phyloP scores from a whole-genome alignment of 1,140 invertebrate genomes.

The Sminthurinus signatus region DNA sequence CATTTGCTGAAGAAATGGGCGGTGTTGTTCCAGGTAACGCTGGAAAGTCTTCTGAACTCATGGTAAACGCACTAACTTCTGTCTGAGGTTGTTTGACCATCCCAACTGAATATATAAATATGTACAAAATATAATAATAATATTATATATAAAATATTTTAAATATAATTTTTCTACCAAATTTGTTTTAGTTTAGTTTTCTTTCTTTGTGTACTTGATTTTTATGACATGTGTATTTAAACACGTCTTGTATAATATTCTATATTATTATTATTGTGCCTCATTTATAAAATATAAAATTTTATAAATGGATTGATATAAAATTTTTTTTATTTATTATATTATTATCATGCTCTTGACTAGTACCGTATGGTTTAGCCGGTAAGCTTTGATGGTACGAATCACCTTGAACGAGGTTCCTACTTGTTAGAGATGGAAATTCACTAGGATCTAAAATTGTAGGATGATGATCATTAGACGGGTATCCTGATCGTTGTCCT shows the following conservation, averaged over 20 bases:
- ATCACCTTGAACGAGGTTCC: constrained; percentile 60
- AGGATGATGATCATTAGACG: constrained; percentile 47
- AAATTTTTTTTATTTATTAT: too few relatives aligned
- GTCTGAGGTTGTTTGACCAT: constrained; percentile 92
- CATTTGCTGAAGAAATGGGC: constrained; percentile 42
- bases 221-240: too few relatives aligned
- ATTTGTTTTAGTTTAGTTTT: too few relatives aligned
- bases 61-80: constrained; percentile 90
- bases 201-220: too few relatives aligned
- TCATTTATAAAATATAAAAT: too few relatives aligned
- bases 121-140: constrained; percentile 15
- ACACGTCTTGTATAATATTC: too few relatives aligned
- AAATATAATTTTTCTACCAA: too few relatives aligned
- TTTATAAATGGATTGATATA: too few relatives aligned
- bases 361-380: constrained; percentile 55
- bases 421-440: constrained; percentile 79
- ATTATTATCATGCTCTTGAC: too few relatives aligned
- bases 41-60: constrained; percentile 97
- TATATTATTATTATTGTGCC: too few relatives aligned
- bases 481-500: constrained; percentile 57
- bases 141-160: too few relatives aligned
- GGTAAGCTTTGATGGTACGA: constrained; percentile 70
- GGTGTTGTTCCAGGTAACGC: constrained; percentile 68
- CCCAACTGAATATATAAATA: constrained; percentile 69
- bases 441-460: constrained; percentile 79